Evolutionary conservation across 2,888 invertebrate genomes (phyloP), one percentile per base, ranked within the genome.

Genomic region (Lapara coniferarum): DNA sequence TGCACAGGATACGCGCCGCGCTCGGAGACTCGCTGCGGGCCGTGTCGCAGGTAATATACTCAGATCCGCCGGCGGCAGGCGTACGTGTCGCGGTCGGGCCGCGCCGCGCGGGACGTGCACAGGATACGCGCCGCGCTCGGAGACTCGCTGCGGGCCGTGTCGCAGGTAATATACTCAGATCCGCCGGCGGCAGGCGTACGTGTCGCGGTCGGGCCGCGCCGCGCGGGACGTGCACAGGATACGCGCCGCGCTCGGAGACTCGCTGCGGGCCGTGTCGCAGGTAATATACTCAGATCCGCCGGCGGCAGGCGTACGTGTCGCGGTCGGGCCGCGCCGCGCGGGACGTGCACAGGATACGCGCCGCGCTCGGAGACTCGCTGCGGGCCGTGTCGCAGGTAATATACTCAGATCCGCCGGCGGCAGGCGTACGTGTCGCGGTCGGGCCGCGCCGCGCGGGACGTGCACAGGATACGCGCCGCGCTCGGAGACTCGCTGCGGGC

Each of bases 191-290:
- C 98, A 98, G 86, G 95, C 97, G 79, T 98, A 98, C 91, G 96
- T 98, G 55, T 89, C 97, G 70, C 95, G 98, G 76, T 98, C 97
- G 82, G 96, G 97, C 0, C 96, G 97, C 75, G 97, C 98, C 1
- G 98, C 97, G 0, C 94, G 98, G 3, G 98, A 98, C 89, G 97
- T 98, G 95, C 97, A 97, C 81, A 97, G 98, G 59, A 91, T 98
- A 74, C 95, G 97, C 52, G 95, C 95, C 75, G 96, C 97, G 0
- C 93, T 98, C 19, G 95, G 97, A 10, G 97, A 96, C 87, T 97
- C 97, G 0, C 90, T 98, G 77, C 92, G 96, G 59, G 97, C 96
- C 12, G 97, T 98, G 0, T 94, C 97, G 0, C 96, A 96, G 87
- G 96, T 92, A n/a, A n/a, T n/a, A n/a, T n/a, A n/a, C n/a, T n/a